These are phyloP conservation scores for Platerodrilus igneus DNA, from an alignment of 2,888 invertebrate species.

Conservation along the genomic window DNA sequence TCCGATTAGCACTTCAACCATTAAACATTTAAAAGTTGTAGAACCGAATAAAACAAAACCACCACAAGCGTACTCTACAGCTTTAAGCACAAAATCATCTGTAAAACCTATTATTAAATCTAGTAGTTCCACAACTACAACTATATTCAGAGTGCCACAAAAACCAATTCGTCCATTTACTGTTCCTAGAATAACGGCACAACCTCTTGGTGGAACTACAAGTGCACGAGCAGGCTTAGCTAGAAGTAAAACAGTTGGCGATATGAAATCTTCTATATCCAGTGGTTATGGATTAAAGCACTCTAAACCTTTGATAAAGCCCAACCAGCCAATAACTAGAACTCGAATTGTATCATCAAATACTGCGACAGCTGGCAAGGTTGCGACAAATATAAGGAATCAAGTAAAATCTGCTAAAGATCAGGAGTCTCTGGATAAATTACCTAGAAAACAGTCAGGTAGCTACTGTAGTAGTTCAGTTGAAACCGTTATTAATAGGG, in stretches of 20 bases:
- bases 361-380: neutral
- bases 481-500: constrained; percentile 45
- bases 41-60: constrained; percentile 36
- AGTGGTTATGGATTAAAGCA: constrained; percentile 7
- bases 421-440: neutral
- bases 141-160: constrained; percentile 18
- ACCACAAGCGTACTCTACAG: constrained; percentile 50
- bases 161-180: constrained; percentile 21
- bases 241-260: constrained; percentile 45
- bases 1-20: too few species aligned
- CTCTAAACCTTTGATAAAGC: constrained; percentile 4
- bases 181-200: constrained; percentile 11
- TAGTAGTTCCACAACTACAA: constrained; percentile 18
- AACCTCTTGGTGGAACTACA: too few species aligned
- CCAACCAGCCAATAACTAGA: constrained; percentile 12
- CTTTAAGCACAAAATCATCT: constrained; percentile 44
- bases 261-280: constrained; percentile 38
- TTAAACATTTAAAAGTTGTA: constrained; percentile 15
- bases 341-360: constrained; percentile 1
- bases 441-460: constrained; percentile 18
- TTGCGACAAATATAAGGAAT: too few species aligned
- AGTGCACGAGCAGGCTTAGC: constrained; percentile 30
- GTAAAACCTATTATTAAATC: constrained; percentile 31
- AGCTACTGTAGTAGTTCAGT: constrained; percentile 41
- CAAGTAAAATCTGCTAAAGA: constrained; percentile 7